These are phyloP conservation scores for Tillus elongatus DNA, from an alignment of 2,888 invertebrate genomes.

Conservation along the genomic window DNA sequence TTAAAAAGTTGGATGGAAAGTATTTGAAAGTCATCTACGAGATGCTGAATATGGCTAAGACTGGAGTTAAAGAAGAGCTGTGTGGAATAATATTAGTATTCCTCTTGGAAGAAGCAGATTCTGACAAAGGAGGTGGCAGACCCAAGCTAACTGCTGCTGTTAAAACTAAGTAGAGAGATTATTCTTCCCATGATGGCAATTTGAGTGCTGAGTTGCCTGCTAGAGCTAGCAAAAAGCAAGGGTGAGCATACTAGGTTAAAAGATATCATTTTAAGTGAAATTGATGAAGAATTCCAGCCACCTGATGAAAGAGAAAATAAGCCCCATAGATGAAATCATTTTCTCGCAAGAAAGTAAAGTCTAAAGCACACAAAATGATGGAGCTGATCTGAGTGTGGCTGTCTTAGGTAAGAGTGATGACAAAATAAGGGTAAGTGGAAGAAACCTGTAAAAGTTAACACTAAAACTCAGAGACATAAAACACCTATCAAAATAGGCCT, in stretches of 20 bases:
- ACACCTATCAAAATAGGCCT: slow-evolving; percentile 33
- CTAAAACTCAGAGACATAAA: slow-evolving; percentile 31
- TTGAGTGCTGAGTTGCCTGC: slow-evolving; percentile 38
- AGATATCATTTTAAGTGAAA: slow-evolving; percentile 41
- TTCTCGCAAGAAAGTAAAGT: slow-evolving; percentile 25
- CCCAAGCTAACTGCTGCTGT: slow-evolving; percentile 59
- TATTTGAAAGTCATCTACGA: slow-evolving; percentile 62
- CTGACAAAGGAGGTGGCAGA: slow-evolving; percentile 48
- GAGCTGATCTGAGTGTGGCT: slow-evolving; percentile 27
- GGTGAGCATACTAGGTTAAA: slow-evolving; percentile 40
- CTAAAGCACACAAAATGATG: slow-evolving; percentile 32
- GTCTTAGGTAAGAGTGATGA: slow-evolving; percentile 35
- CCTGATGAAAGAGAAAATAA: slow-evolving; percentile 38
- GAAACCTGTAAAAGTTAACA: slow-evolving; percentile 28
- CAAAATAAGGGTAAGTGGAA: slow-evolving; percentile 36
- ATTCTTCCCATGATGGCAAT: slow-evolving; percentile 42
- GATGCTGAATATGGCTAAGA: slow-evolving; percentile 62
- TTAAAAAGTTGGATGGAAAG: slow-evolving; percentile 54
- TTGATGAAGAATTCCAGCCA: slow-evolving; percentile 38
- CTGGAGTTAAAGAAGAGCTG: slow-evolving; percentile 55
- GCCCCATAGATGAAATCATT: slow-evolving; percentile 29
- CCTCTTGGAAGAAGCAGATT: slow-evolving; percentile 53
- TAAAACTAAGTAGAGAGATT: slow-evolving; percentile 49
- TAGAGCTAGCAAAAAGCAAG: slow-evolving; percentile 36
- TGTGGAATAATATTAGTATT: no score